Conservation (phyloP, 2,113 vertebrate genomes). For the Mystacornis crossleyi region DNA sequence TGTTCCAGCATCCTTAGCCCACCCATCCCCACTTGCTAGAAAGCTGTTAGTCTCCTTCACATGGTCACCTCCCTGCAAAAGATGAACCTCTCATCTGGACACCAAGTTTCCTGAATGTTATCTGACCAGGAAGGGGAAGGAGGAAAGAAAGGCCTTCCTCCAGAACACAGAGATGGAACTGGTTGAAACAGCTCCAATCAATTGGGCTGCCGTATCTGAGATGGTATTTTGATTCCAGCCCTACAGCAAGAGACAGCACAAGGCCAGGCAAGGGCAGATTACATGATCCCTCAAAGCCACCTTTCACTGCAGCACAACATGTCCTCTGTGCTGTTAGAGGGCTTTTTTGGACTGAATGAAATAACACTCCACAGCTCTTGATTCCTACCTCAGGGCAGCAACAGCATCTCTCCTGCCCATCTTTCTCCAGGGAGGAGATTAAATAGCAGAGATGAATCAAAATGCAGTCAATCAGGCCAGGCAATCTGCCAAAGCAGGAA, state of each 20-base stretch:
- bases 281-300: constrained; percentile 48
- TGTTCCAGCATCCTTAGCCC: not conserved
- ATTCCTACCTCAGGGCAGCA: constrained; percentile 29
- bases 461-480: constrained; percentile 16
- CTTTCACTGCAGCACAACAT: constrained; percentile 62
- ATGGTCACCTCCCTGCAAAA: not conserved
- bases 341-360: constrained; percentile 49
- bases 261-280: constrained; percentile 49
- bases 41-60: not conserved
- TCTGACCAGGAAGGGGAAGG: not conserved
- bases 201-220: not conserved
- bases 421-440: constrained; percentile 49
- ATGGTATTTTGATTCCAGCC: constrained; percentile 53
- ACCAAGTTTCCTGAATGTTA: not conserved
- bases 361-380: constrained; percentile 51
- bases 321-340: constrained; percentile 42
- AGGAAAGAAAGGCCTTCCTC: not conserved
- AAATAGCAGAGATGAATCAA: constrained; percentile 13
- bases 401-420: constrained; percentile 33
- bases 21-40: not conserved
- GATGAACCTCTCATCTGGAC: not conserved
- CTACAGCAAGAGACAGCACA: constrained; percentile 22
- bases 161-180: not conserved
- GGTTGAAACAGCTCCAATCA: constrained; percentile 10
- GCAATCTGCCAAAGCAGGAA: constrained; percentile 36